Evolutionary conservation across 2,797 vertebrate genomes (phyloP).

Genomic region (Pachyuromys duprasi): DNA sequence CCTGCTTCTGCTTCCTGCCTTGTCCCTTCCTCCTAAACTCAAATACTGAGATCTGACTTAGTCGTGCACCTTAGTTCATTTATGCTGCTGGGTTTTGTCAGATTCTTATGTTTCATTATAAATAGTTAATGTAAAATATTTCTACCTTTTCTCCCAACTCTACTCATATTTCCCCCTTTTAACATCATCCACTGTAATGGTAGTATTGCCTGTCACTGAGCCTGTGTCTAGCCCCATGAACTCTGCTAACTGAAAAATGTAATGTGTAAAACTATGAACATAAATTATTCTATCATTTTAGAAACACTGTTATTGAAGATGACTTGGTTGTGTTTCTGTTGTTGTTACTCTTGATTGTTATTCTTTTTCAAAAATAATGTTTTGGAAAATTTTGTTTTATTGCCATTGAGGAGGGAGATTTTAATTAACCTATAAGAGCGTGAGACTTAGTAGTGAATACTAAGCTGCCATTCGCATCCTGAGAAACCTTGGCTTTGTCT

Average conservation of each 20-base stretch:
- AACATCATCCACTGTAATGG: background rate
- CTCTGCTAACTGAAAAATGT: background rate
- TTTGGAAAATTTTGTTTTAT: background rate
- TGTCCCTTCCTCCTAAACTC: background rate
- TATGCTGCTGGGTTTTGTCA: background rate
- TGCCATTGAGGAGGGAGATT: background rate
- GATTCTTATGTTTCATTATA: background rate
- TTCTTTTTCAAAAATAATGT: background rate
- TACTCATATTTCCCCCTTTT: background rate
- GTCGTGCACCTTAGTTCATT: background rate
- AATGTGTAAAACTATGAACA: background rate
- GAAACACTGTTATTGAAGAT: background rate
- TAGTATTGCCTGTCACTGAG: too few relatives aligned
- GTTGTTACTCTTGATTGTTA: too few relatives aligned
- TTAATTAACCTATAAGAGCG: background rate
- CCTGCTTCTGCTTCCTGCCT: background rate
- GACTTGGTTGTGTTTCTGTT: background rate
- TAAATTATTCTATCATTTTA: background rate
- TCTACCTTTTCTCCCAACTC: background rate
- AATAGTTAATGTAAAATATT: background rate
- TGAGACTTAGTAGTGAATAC: background rate
- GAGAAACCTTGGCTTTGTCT: background rate
- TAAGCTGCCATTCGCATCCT: fast-evolving
- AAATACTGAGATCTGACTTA: background rate
- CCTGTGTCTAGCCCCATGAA: background rate